Percentiles rank a stretch among this genome's conserved stretches.
Evolutionary conservation across 2,888 invertebrate species (phyloP).

Genomic region (Athalia cordata): DNA sequence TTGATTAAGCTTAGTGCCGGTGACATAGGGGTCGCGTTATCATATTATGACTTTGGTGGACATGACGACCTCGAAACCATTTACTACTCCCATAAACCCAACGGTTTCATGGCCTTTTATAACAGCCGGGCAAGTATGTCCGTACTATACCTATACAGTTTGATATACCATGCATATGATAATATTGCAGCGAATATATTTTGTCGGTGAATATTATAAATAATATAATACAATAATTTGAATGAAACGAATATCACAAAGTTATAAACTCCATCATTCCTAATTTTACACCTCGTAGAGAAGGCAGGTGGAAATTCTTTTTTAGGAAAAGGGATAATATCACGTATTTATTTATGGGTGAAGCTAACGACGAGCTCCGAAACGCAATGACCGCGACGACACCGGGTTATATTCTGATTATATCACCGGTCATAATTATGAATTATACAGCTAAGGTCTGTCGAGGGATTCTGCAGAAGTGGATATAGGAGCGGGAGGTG

Average conservation of each 20-base stretch:
- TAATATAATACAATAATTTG: no score
- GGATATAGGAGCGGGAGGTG: not conserved
- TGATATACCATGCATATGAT: no score
- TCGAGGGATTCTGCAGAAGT: conserved; percentile 39
- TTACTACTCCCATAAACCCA: conserved; percentile 55
- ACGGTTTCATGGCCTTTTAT: conserved; percentile 41
- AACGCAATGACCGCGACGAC: conserved; percentile 44
- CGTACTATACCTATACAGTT: no score
- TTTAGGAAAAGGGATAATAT: conserved; percentile 23
- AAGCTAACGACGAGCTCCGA: conserved; percentile 44
- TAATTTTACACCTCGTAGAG: no score
- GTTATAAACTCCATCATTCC: no score
- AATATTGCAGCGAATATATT: no score
- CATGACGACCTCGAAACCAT: conserved; percentile 58
- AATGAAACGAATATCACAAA: not conserved
- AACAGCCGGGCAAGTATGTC: not conserved
- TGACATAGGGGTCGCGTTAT: conserved; percentile 55
- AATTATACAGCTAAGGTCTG: conserved; percentile 50
- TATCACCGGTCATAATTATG: conserved; percentile 52
- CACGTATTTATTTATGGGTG: conserved; percentile 45
- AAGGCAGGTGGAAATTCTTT: not conserved
- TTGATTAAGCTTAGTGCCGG: conserved; percentile 61
- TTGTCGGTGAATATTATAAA: no score
- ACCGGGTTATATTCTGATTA: conserved; percentile 50
- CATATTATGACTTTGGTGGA: conserved; percentile 62